Evolutionary conservation across 2,888 invertebrate genomes (phyloP).

Genomic region (Carpatolechia fugitivella): DNA sequence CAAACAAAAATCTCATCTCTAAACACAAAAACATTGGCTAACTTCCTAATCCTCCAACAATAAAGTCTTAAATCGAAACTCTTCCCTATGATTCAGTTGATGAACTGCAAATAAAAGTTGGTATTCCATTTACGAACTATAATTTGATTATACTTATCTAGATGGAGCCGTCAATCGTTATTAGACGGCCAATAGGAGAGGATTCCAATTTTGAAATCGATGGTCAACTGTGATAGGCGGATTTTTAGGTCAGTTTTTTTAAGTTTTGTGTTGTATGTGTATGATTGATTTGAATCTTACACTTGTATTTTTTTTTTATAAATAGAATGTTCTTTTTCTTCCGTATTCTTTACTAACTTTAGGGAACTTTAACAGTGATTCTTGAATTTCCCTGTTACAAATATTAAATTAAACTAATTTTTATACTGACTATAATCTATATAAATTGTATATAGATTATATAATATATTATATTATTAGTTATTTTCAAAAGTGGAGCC

Average conservation of each 20-base stretch:
- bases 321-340: no score
- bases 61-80: not conserved
- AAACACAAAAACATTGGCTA: not conserved
- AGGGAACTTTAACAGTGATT: no score
- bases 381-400: no score
- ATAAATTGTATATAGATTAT: no score
- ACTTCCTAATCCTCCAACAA: not conserved
- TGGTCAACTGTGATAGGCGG: not conserved
- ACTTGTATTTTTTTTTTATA: no score
- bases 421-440: no score
- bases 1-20: not conserved
- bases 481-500: no score
- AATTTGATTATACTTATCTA: conserved; percentile 69
- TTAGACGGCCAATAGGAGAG: conserved; percentile 45
- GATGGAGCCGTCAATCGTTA: conserved; percentile 69
- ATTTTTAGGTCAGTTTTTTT: not conserved
- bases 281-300: not conserved
- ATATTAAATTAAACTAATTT: no score
- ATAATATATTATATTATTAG: no score
- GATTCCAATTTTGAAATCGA: conserved; percentile 25
- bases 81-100: not conserved
- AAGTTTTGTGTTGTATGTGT: not conserved
- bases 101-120: conserved; percentile 14
- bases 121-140: conserved; percentile 37
- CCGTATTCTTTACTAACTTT: no score